Evolutionary conservation across 2,113 vertebrate species (phyloP).

Genomic region (Indri indri): DNA sequence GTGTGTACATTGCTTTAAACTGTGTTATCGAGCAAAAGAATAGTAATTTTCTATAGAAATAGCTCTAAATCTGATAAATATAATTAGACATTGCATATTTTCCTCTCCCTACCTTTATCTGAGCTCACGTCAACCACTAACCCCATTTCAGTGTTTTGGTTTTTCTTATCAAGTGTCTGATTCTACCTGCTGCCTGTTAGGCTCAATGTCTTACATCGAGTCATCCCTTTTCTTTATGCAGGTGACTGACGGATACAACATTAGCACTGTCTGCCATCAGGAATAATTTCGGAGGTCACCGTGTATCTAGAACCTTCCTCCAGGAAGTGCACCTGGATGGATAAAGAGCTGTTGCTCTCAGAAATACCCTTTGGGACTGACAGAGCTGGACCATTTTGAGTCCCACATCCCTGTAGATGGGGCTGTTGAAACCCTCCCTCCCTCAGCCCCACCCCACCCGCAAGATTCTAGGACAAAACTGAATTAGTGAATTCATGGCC

Average conservation of each 20-base stretch:
- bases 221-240: background rate
- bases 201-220: background rate
- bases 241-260: background rate
- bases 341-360: background rate
- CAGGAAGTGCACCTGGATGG: background rate
- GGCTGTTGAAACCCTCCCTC: background rate
- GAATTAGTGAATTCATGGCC: slow-evolving; percentile 56
- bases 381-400: background rate
- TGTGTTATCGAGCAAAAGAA: slow-evolving; percentile 35
- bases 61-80: background rate
- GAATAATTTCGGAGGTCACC: background rate
- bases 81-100: slow-evolving; percentile 8
- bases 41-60: slow-evolving; percentile 52
- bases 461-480: slow-evolving; percentile 31
- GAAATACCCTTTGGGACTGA: background rate
- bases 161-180: background rate
- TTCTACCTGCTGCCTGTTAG: slow-evolving; percentile 9
- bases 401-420: background rate
- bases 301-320: background rate
- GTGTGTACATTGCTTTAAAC: slow-evolving; percentile 62
- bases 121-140: background rate
- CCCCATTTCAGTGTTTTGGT: background rate
- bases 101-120: slow-evolving; percentile 7
- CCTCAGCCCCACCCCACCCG: background rate
- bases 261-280: background rate